These are phyloP conservation scores for Sebastes alutus DNA, from an alignment of 2,797 vertebrate genomes.

Conservation along the genomic window DNA sequence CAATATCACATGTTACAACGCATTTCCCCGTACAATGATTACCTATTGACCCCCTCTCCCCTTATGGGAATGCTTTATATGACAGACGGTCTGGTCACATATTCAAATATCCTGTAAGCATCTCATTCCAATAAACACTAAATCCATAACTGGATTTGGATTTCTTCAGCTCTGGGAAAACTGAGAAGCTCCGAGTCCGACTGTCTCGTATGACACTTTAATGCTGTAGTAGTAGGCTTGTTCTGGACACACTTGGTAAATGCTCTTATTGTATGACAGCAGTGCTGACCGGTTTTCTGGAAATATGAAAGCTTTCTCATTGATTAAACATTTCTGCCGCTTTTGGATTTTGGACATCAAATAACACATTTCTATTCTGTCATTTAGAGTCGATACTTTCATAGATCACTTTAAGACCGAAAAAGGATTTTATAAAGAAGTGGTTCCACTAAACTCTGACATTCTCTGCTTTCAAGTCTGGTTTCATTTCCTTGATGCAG, in stretches of 20 bases:
- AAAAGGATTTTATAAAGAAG: background rate
- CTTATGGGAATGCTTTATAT: constrained; percentile 79
- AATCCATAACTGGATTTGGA: constrained; percentile 79
- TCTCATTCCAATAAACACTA: constrained; percentile 78
- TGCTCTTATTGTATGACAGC: constrained; percentile 6
- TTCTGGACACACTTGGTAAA: constrained; percentile 12
- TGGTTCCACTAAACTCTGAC: background rate
- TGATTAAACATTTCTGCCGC: constrained; percentile 18
- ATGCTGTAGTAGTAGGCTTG: constrained; percentile 3
- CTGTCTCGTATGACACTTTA: constrained; percentile 62
- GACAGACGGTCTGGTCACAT: constrained; percentile 67
- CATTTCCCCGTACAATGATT: constrained; percentile 69
- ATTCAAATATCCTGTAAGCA: constrained; percentile 77
- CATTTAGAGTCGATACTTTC: background rate
- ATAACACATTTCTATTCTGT: background rate
- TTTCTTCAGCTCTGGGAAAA: constrained; percentile 69
- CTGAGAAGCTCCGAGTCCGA: constrained; percentile 46
- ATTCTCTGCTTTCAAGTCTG: background rate
- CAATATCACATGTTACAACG: constrained; percentile 64
- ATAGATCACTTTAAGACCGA: background rate
- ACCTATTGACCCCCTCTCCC: constrained; percentile 56
- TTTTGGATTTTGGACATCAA: background rate
- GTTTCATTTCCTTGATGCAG: constrained; percentile 9
- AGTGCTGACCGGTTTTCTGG: constrained; percentile 35
- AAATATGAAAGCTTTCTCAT: constrained; percentile 22